Conservation (phyloP, 2,113 vertebrate genomes). For the Ailuropoda melanoleuca region DNA sequence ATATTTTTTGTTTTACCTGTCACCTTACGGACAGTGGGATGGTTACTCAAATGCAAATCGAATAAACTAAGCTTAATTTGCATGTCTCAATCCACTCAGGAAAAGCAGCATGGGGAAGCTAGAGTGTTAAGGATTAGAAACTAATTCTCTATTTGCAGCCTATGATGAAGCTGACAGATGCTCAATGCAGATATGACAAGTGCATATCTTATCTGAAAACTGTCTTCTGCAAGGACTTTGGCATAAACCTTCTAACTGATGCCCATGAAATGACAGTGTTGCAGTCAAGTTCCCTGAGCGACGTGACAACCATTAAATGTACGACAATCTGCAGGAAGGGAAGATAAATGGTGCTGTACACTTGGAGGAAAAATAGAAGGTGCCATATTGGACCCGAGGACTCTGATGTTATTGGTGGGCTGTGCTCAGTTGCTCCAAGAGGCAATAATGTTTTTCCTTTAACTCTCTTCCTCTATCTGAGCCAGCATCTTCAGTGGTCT, state of each 20-base stretch:
- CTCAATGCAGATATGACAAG: slow-evolving; percentile 9
- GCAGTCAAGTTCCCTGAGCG: slow-evolving; percentile 56
- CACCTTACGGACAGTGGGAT: slow-evolving; percentile 27
- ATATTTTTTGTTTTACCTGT: slow-evolving; percentile 18
- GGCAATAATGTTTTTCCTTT: neutral
- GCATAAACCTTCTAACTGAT: slow-evolving; percentile 67
- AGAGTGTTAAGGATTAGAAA: slow-evolving; percentile 59
- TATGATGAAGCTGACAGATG: slow-evolving; percentile 47
- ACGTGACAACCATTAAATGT: slow-evolving; percentile 54
- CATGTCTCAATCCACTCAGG: slow-evolving; percentile 39
- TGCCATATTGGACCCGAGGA: neutral
- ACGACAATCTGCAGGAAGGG: neutral
- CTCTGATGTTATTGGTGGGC: slow-evolving; percentile 1
- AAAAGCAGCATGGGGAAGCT: slow-evolving; percentile 49
- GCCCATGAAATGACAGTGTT: slow-evolving; percentile 72
- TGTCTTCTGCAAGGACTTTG: slow-evolving; percentile 74
- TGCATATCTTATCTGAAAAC: slow-evolving; percentile 67
- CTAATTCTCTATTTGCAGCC: slow-evolving; percentile 42
- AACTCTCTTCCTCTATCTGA: neutral
- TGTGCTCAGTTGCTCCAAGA: slow-evolving; percentile 26
- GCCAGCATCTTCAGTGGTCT: neutral
- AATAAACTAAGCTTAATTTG: slow-evolving; percentile 69
- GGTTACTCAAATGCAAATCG: slow-evolving; percentile 63
- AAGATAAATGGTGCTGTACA: slow-evolving; percentile 14
- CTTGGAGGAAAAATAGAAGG: slow-evolving; percentile 45